phyloP scores from a whole-genome alignment of 2,888 invertebrate species.

The Conomelus anceps region DNA sequence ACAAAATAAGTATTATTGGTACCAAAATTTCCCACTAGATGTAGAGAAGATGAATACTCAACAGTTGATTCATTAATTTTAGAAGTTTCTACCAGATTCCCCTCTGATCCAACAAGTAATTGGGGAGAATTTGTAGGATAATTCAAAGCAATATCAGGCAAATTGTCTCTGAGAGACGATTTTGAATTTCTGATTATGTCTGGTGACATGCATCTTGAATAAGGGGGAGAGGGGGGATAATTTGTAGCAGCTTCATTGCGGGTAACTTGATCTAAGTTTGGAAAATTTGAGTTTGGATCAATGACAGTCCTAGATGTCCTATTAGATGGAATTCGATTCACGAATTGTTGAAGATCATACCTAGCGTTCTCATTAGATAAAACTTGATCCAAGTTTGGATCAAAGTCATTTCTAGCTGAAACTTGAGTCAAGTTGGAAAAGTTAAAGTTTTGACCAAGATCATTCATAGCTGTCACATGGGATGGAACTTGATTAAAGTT shows the following conservation, averaged over 20 bases:
- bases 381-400: background rate
- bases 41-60: too few relatives aligned
- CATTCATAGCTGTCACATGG: background rate
- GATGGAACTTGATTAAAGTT: background rate
- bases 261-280: too few relatives aligned
- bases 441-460: background rate
- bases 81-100: background rate
- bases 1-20: background rate
- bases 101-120: too few relatives aligned
- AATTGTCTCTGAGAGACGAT: background rate
- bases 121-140: background rate
- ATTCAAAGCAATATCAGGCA: background rate
- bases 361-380: too few relatives aligned
- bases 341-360: too few relatives aligned
- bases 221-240: background rate
- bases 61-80: background rate
- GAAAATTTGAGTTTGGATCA: background rate
- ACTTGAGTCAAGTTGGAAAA: background rate
- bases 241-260: background rate
- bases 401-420: background rate
- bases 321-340: background rate
- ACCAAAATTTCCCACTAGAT: too few relatives aligned
- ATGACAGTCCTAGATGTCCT: too few relatives aligned
- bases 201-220: background rate
- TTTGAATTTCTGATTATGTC: background rate